Evolutionary conservation across 2,888 invertebrate genomes (phyloP).

Genomic region (Aromia moschata): DNA sequence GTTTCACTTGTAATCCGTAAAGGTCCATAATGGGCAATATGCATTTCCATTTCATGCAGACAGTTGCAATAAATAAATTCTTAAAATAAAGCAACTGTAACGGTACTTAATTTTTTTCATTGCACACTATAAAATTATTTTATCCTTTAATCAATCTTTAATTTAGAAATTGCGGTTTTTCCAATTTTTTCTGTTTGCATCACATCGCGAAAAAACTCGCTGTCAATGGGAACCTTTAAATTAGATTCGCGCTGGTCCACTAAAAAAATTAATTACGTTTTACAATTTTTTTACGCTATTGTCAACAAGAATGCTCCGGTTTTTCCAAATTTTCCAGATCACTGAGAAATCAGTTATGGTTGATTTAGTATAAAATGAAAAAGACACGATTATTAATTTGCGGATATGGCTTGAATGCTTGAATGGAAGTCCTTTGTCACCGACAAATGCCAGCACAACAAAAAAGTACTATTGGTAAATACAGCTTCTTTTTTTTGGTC

Average conservation of each 20-base stretch:
- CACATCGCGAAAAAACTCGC: background rate
- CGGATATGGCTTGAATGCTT: constrained; percentile 11
- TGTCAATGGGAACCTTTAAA: constrained; percentile 19
- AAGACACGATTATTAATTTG: constrained; percentile 14
- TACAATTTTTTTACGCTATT: constrained; percentile 6
- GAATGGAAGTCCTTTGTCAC: constrained; percentile 4
- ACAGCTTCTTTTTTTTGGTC: constrained; percentile 9
- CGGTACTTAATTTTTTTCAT: background rate
- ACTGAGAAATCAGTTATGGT: constrained; percentile 12
- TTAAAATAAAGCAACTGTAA: background rate
- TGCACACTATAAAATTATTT: constrained; percentile 10
- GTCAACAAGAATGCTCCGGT: constrained; percentile 21
- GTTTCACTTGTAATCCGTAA: no score
- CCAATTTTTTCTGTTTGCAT: constrained; percentile 2
- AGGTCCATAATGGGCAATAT: background rate
- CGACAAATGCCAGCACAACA: background rate
- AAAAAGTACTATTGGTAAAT: no score
- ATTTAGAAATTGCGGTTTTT: constrained; percentile 17
- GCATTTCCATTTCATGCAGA: background rate
- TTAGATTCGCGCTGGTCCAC: constrained; percentile 11
- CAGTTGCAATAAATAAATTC: background rate
- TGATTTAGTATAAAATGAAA: constrained; percentile 19
- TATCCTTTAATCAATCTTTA: constrained; percentile 12
- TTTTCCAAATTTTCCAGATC: constrained; percentile 25
- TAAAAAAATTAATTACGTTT: constrained; percentile 18